phyloP scores from a whole-genome alignment of 2,113 vertebrate species.

The Brachionichthys hirsutus region DNA sequence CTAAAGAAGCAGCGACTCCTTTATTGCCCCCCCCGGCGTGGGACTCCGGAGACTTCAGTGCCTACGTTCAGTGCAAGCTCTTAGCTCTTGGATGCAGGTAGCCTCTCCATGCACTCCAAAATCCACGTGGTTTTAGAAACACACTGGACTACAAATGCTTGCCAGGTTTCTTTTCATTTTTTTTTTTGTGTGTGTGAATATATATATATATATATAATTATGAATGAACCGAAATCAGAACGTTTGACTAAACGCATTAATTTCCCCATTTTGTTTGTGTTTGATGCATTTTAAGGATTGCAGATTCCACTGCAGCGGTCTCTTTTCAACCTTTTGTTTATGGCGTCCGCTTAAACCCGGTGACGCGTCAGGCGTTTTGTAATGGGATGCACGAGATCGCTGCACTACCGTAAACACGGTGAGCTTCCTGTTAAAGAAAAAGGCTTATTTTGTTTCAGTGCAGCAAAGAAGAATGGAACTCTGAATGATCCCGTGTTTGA shows the following conservation, averaged over 20 bases:
- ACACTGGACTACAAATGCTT: constrained; percentile 68
- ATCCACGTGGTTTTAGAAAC: constrained; percentile 67
- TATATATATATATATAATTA: constrained; percentile 59
- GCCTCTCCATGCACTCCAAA: constrained; percentile 69
- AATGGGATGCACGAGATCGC: constrained; percentile 12
- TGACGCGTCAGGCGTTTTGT: constrained; percentile 1
- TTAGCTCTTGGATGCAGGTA: constrained; percentile 67
- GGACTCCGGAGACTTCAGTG: constrained; percentile 57
- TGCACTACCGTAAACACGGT: constrained; percentile 37
- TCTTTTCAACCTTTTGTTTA: no score
- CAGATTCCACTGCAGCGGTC: not conserved
- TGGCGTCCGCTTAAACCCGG: no score
- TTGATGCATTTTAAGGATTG: constrained; percentile 40
- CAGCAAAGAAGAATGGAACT: constrained; percentile 13
- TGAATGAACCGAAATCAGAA: constrained; percentile 69
- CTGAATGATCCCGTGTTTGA: constrained; percentile 30
- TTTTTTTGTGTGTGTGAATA: constrained; percentile 19
- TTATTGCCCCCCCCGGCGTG: constrained; percentile 34
- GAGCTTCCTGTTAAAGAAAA: constrained; percentile 8
- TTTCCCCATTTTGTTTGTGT: constrained; percentile 43
- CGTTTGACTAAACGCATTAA: constrained; percentile 69
- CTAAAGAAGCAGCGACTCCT: constrained; percentile 46
- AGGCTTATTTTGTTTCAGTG: constrained; percentile 4
- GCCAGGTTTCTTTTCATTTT: constrained; percentile 62
- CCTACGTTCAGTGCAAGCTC: constrained; percentile 66